Conservation (phyloP, 1,140 invertebrate species). For the Theocolax elegans region DNA sequence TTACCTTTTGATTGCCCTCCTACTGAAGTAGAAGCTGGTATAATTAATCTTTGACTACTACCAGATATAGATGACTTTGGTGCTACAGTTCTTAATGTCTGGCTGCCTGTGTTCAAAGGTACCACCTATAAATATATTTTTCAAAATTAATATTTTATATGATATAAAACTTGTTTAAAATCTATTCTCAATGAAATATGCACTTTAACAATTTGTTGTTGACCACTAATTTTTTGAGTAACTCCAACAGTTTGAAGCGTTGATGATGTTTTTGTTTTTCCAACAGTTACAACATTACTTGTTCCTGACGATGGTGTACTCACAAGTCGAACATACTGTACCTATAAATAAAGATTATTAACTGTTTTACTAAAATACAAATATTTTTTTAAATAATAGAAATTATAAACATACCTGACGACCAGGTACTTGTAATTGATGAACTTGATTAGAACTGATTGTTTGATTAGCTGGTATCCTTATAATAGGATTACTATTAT, state of each 20-base stretch:
- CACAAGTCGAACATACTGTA: constrained; percentile 79
- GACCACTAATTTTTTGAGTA: constrained; percentile 59
- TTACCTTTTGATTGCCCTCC: constrained; percentile 55
- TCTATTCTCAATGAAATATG: not conserved
- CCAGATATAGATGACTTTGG: constrained; percentile 59
- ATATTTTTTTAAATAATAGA: constrained; percentile 11
- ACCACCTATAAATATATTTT: constrained; percentile 56
- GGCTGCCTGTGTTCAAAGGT: constrained; percentile 58
- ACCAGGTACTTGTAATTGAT: constrained; percentile 78
- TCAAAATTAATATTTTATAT: constrained; percentile 16
- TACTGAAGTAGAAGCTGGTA: constrained; percentile 61
- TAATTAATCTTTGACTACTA: constrained; percentile 61
- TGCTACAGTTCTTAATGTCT: constrained; percentile 61
- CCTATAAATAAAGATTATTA: constrained; percentile 59
- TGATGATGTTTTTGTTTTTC: constrained; percentile 60
- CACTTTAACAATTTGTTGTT: constrained; percentile 63
- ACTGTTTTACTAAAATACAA: constrained; percentile 1
- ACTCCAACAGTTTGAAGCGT: constrained; percentile 59
- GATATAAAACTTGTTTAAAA: constrained; percentile 18
- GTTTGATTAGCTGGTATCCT: constrained; percentile 71
- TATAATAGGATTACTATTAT: constrained; percentile 71
- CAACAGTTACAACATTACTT: constrained; percentile 63
- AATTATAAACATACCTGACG: constrained; percentile 69
- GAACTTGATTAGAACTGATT: constrained; percentile 70
- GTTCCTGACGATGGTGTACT: constrained; percentile 64